These are phyloP conservation scores for Neotoxoptera formosana DNA, from an alignment of 1,140 invertebrate genomes.

Conservation along the genomic window DNA sequence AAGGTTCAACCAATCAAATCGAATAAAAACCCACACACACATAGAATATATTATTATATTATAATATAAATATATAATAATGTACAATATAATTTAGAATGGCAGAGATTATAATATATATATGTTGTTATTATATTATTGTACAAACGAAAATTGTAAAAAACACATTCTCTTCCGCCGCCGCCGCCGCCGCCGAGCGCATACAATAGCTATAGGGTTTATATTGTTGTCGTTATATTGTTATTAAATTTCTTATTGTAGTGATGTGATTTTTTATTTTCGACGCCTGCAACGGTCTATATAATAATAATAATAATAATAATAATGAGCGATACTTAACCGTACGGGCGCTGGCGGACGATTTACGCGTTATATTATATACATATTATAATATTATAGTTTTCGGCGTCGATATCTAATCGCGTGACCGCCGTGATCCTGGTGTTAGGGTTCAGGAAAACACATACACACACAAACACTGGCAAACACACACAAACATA, in stretches of 20 bases:
- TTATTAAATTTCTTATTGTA: neutral
- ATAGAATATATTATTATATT: neutral
- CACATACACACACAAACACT: neutral
- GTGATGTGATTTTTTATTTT: neutral
- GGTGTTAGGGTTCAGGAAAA: slow-evolving; percentile 4
- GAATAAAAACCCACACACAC: neutral
- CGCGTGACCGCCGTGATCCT: slow-evolving; percentile 22
- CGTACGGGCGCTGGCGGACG: neutral
- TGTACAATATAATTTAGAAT: neutral
- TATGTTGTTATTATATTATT: slow-evolving; percentile 18
- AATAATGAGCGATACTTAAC: neutral
- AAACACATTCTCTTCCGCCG: slow-evolving; percentile 21
- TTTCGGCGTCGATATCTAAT: neutral
- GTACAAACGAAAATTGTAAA: neutral
- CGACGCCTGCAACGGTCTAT: neutral
- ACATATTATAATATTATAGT: no score
- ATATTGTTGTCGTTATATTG: neutral
- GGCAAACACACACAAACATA: no score
- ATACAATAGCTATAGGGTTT: neutral
- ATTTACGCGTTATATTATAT: neutral
- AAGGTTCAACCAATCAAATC: slow-evolving; percentile 30
- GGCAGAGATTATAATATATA: neutral
- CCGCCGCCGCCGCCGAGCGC: neutral
- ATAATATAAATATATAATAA: slow-evolving; percentile 15
- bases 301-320: neutral